A percentile compares a stretch with the other conserved stretches of the same genome.
phyloP scores from a whole-genome alignment of 2,888 invertebrate species.

The Cataglyphis altisquamis region DNA sequence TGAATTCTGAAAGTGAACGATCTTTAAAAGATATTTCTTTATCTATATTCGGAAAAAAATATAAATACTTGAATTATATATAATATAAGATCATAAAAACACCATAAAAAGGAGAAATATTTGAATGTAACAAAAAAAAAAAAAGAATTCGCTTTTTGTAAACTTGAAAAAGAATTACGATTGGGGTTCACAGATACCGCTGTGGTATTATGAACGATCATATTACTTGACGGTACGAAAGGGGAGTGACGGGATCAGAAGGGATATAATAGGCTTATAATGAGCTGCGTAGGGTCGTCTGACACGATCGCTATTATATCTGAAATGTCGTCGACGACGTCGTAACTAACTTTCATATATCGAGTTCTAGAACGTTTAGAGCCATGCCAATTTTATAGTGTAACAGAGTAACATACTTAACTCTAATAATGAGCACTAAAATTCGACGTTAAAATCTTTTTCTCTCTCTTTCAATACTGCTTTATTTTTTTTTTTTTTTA shows the following conservation, averaged over 20 bases:
- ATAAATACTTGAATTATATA: not conserved
- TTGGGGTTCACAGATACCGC: not conserved
- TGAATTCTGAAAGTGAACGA: not conserved
- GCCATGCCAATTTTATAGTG: not conserved
- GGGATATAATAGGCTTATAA: conserved; percentile 66
- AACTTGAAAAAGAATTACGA: not conserved
- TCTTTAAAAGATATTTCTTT: not conserved
- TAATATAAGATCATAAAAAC: not conserved
- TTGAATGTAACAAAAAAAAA: not conserved
- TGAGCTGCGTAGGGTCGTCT: conserved; percentile 50
- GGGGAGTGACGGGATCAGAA: conserved; percentile 4
- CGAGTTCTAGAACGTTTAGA: not conserved
- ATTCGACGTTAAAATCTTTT: not conserved
- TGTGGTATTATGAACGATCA: conserved; percentile 45
- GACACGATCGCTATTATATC: conserved; percentile 18
- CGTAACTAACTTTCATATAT: conserved; percentile 36
- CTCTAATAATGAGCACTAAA: not conserved
- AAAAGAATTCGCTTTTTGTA: not conserved
- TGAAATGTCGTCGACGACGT: conserved; percentile 20
- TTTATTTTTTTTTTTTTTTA: not conserved
- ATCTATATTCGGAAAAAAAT: not conserved
- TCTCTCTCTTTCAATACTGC: not conserved
- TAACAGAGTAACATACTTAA: not conserved
- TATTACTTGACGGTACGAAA: conserved; percentile 44
- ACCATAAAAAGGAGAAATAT: not conserved